Evolutionary conservation across 2,797 vertebrate genomes (phyloP), one percentile per base, ranked within the genome.

Genomic region (Gymnocypris eckloni): DNA sequence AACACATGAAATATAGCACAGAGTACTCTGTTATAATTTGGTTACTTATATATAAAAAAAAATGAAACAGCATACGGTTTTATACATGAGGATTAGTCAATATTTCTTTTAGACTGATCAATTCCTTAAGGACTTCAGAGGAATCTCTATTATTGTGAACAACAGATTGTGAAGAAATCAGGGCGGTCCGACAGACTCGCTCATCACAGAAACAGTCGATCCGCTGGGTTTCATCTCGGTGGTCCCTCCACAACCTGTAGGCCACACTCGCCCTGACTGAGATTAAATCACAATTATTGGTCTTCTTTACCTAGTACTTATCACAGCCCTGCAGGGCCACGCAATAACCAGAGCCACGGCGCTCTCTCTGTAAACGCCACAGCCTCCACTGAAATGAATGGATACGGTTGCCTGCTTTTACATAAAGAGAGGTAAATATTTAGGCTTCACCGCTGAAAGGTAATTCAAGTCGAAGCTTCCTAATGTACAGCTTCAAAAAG

Each of bases 241-340:
- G n/a, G 39, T 43, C 20, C 20, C 39, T 69, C 41, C 18, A 28
- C 2, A 9, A 52, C 81, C 80, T 18, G 22, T 15, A 59, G 71
- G 79, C 76, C 37, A 43, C 59, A 16, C 43, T 72, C 48, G 37
- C 48, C 10, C 41, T 12, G 20, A 39, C 16, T 48, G 43, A 81
- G 84, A 88, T 86, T 83, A 85, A 86, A 87, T 88, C 71, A 84
- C 80, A 88, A 86, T 88, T 76, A 88, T 75, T 80, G 59, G 71
- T n/a, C 72, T 69, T 81, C 52, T 86, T 81, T 79, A 72, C 43
- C 59, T 54, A 81, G 59, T 59, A 79, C 79, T 88, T 89, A 89
- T 91, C 86, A 45, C 20, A 50, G 66, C 70, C 76, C 83, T 33
- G 81, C 85, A 85, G 85, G 41, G 77, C 28, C 61, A 11, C 15